phyloP scores from a whole-genome alignment of 2,888 invertebrate genomes.

The Falcaria lacertinaria region DNA sequence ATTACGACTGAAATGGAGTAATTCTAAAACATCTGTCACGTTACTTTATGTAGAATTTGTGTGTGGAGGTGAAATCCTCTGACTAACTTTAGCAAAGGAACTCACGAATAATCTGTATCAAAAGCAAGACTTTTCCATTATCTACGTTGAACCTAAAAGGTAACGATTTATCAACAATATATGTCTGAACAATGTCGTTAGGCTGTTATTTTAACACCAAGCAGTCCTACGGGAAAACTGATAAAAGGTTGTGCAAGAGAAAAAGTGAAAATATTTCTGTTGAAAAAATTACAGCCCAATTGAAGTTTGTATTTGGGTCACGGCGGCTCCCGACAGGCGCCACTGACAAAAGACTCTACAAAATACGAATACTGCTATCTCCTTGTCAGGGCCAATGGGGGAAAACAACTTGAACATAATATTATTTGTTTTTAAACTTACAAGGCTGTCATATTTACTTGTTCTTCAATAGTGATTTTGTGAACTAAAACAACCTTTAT shows the following conservation, averaged over 20 bases:
- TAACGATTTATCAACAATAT: no score
- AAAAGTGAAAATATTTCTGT: neutral
- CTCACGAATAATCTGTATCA: no score
- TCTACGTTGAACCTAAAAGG: no score
- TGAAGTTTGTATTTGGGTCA: slow-evolving; percentile 47
- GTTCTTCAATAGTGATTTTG: neutral
- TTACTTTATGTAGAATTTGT: no score
- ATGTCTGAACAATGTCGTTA: no score
- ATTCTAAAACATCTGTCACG: no score
- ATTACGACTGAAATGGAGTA: no score
- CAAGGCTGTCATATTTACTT: slow-evolving; percentile 15
- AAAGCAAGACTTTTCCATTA: no score
- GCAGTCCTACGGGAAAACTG: no score
- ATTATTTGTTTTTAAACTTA: slow-evolving; percentile 29
- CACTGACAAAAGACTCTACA: slow-evolving; percentile 27
- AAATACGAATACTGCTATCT: slow-evolving; percentile 31
- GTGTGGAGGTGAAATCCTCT: no score
- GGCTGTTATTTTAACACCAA: no score
- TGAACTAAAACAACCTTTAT: neutral
- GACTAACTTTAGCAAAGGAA: no score
- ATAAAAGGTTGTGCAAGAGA: neutral
- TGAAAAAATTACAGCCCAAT: slow-evolving; percentile 19
- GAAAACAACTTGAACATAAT: slow-evolving; percentile 29
- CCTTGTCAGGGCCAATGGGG: slow-evolving; percentile 15
- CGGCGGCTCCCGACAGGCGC: slow-evolving; percentile 35